These are phyloP conservation scores for Phymatocera aterrima DNA, from an alignment of 2,888 invertebrate species.

Conservation along the genomic window DNA sequence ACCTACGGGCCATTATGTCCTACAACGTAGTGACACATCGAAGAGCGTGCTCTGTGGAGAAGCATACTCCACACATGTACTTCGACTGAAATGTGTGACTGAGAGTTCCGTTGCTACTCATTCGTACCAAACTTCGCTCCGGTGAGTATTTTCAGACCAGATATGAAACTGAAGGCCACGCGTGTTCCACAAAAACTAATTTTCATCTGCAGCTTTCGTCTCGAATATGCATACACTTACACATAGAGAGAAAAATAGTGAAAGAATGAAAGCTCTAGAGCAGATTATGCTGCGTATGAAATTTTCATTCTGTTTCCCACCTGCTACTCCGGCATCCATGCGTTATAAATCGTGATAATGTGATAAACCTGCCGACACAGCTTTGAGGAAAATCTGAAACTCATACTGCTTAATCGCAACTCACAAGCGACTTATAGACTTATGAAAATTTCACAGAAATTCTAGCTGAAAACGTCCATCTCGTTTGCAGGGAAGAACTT, in stretches of 20 bases:
- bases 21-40: not conserved
- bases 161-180: not conserved
- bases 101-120: not conserved
- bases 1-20: slow-evolving; percentile 13
- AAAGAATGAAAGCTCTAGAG: too few species aligned
- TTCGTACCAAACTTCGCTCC: slow-evolving; percentile 8
- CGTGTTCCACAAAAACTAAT: slow-evolving; percentile 12
- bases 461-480: not conserved
- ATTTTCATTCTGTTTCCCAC: too few species aligned
- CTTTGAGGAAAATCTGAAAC: too few species aligned
- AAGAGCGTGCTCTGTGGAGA: not conserved
- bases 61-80: not conserved
- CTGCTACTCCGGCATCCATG: too few species aligned
- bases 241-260: too few species aligned
- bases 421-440: slow-evolving; percentile 17
- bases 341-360: too few species aligned
- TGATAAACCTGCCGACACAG: too few species aligned
- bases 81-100: not conserved
- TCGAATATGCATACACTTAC: too few species aligned
- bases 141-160: not conserved
- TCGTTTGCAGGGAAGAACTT: not conserved
- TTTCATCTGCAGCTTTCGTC: not conserved
- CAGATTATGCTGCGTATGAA: too few species aligned
- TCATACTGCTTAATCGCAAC: too few species aligned
- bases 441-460: slow-evolving; percentile 3